Evolutionary conservation across 2,113 vertebrate species (phyloP), one percentile per base, ranked within the genome.

Genomic region (Polypterus senegalus): DNA sequence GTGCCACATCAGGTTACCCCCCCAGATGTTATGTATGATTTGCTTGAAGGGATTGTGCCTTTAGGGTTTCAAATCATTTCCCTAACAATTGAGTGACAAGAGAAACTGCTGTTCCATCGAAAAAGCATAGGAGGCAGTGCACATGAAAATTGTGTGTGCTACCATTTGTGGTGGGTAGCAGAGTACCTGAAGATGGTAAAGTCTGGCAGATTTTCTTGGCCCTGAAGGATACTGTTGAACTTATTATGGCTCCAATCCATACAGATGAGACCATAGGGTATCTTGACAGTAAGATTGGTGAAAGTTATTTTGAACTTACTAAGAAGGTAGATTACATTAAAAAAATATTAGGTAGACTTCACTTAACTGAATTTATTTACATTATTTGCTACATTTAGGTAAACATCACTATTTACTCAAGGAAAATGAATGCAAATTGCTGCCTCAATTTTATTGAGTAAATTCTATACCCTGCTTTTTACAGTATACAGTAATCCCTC

Each of bases 161-260:
- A 11, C 63, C 61, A 49, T 55, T 74, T 61, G 66, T 68, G 56
- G 62, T 64, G 58, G 65, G 69, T 11, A 0, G 47, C 48, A 74
- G 67, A 67, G 49, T 69, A 8, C 69, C 1, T 3, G 61, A 69
- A 55, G 65, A 61, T 0, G 62, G 69, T 27, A 51, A 61, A 3
- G 46, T 53, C 46, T 72, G 67, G 73, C 58, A 68, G n/a, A 27
- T 73, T 46, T 59, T 75, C 27, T 68, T 71, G 67, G 62, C 59
- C 46, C 62, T 73, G 2, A 70, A 70, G 69, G 69, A 66, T 63
- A 5, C 68, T 61, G 64, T 57, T 43, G 61, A 61, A n/a, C 57
- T 69, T 60, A 61, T 58, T 7, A 58, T 63, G 51, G 44, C 57
- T 61, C 58, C 61, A 48, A 9, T 63, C 11, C 62, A 60, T 7